Conservation (phyloP, 2,113 vertebrate species). For the Thamnophis sirtalis region DNA sequence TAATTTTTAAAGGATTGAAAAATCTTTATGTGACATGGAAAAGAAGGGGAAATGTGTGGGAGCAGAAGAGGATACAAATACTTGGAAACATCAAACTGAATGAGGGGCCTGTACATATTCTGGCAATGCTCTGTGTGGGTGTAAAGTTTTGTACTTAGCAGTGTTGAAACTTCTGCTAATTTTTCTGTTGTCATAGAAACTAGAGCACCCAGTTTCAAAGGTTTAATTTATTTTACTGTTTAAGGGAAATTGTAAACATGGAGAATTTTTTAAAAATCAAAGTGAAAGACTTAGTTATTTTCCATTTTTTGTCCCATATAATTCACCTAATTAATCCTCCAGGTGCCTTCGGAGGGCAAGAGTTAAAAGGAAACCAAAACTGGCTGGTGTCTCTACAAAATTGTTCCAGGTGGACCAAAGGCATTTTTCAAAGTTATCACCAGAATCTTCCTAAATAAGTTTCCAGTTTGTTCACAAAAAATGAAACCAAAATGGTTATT, state of each 20-base stretch:
- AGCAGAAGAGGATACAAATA: neutral
- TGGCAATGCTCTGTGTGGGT: slow-evolving; percentile 7
- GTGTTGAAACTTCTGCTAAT: slow-evolving; percentile 21
- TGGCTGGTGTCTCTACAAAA: neutral
- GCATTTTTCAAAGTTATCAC: neutral
- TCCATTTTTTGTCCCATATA: neutral
- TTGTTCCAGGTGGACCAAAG: neutral
- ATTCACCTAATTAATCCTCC: neutral
- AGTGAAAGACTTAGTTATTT: neutral
- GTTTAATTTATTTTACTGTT: neutral
- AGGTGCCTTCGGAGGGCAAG: neutral
- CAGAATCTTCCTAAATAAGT: neutral
- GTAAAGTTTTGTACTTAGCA: neutral
- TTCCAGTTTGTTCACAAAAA: neutral
- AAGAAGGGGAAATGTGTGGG: neutral
- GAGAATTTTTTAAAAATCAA: neutral
- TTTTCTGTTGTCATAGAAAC: slow-evolving; percentile 33
- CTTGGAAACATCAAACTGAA: neutral
- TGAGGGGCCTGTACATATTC: neutral
- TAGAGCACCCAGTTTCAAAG: slow-evolving; percentile 3
- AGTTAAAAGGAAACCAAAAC: neutral
- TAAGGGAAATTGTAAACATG: neutral
- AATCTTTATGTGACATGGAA: neutral
- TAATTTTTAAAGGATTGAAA: neutral
- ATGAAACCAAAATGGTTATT: neutral